Conservation (phyloP, 2,113 vertebrate genomes). For the Cricetomys ansorgei region DNA sequence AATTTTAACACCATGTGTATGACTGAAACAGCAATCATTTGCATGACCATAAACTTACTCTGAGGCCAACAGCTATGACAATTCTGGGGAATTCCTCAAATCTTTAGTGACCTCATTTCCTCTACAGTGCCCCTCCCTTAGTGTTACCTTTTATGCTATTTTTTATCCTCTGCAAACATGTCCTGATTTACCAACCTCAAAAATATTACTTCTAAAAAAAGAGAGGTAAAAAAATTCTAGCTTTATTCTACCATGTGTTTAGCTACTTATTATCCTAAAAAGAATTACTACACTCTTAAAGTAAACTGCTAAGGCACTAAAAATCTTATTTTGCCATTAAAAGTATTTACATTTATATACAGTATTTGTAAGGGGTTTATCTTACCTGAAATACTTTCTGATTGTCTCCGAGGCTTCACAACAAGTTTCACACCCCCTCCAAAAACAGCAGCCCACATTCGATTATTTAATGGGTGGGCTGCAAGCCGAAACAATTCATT, state of each 20-base stretch:
- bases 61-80: neutral
- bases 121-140: neutral
- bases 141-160: constrained; percentile 7
- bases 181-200: constrained; percentile 27
- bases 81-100: neutral
- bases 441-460: constrained; percentile 99
- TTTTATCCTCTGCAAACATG: constrained; percentile 49
- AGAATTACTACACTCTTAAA: neutral
- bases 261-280: constrained; percentile 24
- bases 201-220: constrained; percentile 7
- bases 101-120: neutral
- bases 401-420: constrained; percentile 93
- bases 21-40: neutral
- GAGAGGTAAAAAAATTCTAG: constrained; percentile 4
- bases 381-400: constrained; percentile 94
- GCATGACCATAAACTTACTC: neutral
- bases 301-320: constrained; percentile 30
- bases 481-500: constrained; percentile 97
- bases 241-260: constrained; percentile 38
- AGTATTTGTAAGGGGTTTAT: neutral
- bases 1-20: neutral
- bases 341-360: constrained; percentile 5
- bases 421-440: constrained; percentile 96
- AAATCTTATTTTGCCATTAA: neutral
- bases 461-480: constrained; percentile 95